Percentiles rank a stretch among this genome's conserved stretches.
phyloP scores from a whole-genome alignment of 30 jellyfish, hydroid and myxozoan species.

The Chrysaora quinquecirrha region DNA sequence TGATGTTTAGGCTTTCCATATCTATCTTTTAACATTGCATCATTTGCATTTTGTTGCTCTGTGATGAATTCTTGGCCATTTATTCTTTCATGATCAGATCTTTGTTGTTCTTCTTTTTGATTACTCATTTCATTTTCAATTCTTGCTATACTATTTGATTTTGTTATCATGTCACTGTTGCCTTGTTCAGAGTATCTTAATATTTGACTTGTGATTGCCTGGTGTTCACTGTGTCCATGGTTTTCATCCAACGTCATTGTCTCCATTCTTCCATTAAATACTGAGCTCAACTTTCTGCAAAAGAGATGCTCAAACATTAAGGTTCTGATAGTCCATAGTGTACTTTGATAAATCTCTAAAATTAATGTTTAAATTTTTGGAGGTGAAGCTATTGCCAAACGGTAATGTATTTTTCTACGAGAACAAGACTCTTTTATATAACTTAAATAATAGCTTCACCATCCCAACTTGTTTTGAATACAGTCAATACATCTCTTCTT shows the following conservation, averaged over 20 bases:
- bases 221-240: conserved; percentile 28
- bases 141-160: background rate
- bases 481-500: too few relatives aligned
- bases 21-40: conserved; percentile 26
- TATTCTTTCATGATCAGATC: conserved; percentile 16
- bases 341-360: too few relatives aligned
- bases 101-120: conserved; percentile 19
- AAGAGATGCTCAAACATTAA: too few relatives aligned
- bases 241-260: conserved; percentile 56
- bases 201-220: background rate
- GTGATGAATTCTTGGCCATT: conserved; percentile 26
- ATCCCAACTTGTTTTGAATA: too few relatives aligned
- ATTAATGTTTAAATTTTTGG: too few relatives aligned
- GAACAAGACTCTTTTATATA: too few relatives aligned
- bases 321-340: too few relatives aligned
- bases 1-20: conserved; percentile 75
- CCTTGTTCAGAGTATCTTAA: conserved; percentile 35
- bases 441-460: too few relatives aligned
- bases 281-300: conserved; percentile 17
- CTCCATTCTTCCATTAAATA: conserved; percentile 66
- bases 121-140: conserved; percentile 5
- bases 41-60: conserved; percentile 25
- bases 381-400: too few relatives aligned
- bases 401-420: too few relatives aligned
- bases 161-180: conserved; percentile 8